A percentile compares a stretch with the other conserved stretches of the same genome.
These are phyloP conservation scores for Rostratula benghalensis DNA, from an alignment of 2,113 vertebrate genomes.

Conservation along the genomic window DNA sequence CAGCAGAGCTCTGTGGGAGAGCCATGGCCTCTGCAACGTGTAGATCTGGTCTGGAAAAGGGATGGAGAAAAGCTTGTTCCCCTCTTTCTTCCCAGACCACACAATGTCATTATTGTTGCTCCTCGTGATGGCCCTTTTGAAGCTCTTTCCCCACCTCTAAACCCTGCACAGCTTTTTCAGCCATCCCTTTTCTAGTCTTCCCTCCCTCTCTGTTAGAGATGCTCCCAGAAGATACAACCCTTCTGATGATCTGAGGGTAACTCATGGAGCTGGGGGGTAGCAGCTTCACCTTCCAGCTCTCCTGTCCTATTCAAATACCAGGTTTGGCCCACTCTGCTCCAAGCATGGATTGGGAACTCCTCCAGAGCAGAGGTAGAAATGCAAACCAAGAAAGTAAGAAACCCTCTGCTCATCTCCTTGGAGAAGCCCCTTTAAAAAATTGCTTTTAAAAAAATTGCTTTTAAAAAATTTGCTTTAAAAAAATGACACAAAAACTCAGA, in stretches of 20 bases:
- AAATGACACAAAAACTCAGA: background rate
- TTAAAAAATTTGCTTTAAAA: background rate
- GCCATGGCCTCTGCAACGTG: background rate
- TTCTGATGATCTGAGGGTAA: background rate
- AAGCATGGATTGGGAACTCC: fast-evolving
- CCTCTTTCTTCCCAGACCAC: background rate
- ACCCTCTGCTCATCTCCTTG: background rate
- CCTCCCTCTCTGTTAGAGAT: background rate
- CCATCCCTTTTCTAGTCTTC: background rate
- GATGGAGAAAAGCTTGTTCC: background rate
- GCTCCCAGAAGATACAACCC: background rate
- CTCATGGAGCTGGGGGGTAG: background rate
- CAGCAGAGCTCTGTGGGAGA: background rate
- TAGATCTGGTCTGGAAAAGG: background rate
- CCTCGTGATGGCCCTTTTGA: background rate
- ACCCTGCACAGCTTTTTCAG: background rate
- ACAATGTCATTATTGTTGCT: background rate
- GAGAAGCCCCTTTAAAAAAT: background rate
- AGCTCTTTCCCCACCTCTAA: background rate
- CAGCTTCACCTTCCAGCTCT: background rate
- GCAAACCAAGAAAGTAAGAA: background rate
- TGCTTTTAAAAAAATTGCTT: no score
- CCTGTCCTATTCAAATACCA: background rate
- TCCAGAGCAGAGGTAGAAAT: background rate
- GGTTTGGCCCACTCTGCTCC: background rate